phyloP scores from a whole-genome alignment of 2,797 vertebrate genomes.

The Octomys mimax region DNA sequence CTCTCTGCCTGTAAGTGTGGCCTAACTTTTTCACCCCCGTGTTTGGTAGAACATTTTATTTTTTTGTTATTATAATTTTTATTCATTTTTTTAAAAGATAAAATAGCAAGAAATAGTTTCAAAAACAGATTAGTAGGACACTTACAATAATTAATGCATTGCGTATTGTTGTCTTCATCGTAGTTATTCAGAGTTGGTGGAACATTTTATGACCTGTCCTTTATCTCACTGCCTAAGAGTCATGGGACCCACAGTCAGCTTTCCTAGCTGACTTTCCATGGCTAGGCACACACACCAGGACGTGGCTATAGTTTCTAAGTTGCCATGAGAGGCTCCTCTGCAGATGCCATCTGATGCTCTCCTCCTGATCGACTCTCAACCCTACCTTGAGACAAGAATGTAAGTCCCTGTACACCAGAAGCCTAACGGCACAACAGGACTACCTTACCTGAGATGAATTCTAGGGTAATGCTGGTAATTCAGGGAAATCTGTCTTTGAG shows the following conservation, averaged over 20 bases:
- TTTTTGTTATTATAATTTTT: no score
- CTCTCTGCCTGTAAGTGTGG: not conserved
- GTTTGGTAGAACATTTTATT: no score
- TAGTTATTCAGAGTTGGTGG: not conserved
- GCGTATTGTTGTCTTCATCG: no score
- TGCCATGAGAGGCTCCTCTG: not conserved
- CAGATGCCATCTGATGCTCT: not conserved
- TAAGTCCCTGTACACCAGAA: not conserved
- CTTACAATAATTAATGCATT: no score
- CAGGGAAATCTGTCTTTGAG: not conserved
- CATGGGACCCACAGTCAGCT: not conserved
- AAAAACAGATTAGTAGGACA: no score
- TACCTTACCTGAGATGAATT: not conserved
- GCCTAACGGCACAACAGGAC: not conserved
- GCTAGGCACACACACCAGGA: not conserved
- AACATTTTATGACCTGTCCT: not conserved
- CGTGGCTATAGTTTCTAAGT: not conserved
- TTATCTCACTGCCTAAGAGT: not conserved
- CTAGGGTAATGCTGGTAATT: not conserved
- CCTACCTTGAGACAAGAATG: not conserved
- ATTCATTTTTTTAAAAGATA: no score
- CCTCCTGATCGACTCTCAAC: not conserved
- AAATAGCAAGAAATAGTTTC: no score
- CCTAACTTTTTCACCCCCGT: not conserved
- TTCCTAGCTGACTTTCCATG: not conserved